Evolutionary conservation across 2,113 vertebrate species (phyloP).

Genomic region (Alligator sinensis): DNA sequence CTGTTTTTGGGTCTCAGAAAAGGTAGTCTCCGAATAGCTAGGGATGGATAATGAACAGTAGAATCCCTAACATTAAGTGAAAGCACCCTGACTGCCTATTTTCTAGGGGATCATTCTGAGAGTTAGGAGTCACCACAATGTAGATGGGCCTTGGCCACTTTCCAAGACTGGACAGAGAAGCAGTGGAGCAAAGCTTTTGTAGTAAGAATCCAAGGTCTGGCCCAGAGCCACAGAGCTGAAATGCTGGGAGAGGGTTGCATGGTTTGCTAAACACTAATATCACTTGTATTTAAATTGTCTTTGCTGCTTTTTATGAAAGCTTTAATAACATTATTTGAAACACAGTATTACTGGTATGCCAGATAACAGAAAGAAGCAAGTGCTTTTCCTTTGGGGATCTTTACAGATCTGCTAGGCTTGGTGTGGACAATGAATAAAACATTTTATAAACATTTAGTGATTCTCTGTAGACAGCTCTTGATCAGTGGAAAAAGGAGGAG

Average conservation of each 20-base stretch:
- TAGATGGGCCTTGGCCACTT: background rate
- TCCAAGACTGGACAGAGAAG: accelerated
- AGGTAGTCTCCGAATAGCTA: background rate
- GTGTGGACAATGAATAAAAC: background rate
- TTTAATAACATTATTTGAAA: background rate
- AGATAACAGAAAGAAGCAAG: background rate
- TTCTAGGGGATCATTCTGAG: background rate
- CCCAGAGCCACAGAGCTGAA: background rate
- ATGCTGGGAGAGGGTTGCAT: background rate
- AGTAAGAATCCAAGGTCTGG: accelerated
- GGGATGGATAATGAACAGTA: background rate
- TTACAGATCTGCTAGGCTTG: background rate
- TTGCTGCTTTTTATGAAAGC: background rate
- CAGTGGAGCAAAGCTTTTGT: background rate
- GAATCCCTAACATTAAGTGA: background rate
- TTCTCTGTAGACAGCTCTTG: background rate
- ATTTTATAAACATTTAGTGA: background rate
- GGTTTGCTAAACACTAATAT: background rate
- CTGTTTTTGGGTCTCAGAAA: background rate
- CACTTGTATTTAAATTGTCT: accelerated
- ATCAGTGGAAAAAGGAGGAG: background rate
- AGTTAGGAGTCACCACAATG: accelerated
- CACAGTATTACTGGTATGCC: background rate
- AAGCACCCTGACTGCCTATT: background rate
- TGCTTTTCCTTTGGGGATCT: background rate